Base-by-base conservation (phyloP, 2,113 vertebrate species). In the Cebidichthys violaceus region DNA sequence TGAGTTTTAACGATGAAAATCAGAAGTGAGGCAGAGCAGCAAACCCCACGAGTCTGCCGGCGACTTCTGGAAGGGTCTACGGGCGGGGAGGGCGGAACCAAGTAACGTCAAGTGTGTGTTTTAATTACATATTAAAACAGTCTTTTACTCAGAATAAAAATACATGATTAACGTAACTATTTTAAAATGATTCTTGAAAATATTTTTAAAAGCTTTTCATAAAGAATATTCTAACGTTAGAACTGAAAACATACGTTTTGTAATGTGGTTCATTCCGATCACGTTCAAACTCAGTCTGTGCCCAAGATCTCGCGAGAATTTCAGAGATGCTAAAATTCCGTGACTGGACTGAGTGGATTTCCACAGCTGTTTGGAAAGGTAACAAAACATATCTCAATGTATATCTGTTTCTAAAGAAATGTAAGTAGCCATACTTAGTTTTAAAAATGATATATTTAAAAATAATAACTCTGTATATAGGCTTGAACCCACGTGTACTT, bases 41-140 rank as follows among this genome's bases (percentile, higher is more conserved):
- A 50, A 89, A 89, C 87, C 82, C 79, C 91, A 86, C 88, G 35
- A 79, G 9, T 88, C 80, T 81, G 86, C 88, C 86, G 93, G 93
- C 88, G 73, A 82, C 86, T 95, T 96, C 95, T 95, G 89, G 95
- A 96, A 96, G 93, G 86, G 77, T 95, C 94, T 72, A 84, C 65
- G 84, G 93, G 89, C 50, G 90, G 89, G 70, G 77, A 80, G 89
- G 93, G 84, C 82, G 89, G 90, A 75, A 95, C 95, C 93, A 96
- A 92, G 70, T 90, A 2, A 6, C 1, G 0, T 67, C 8, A n/a
- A 37, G 6, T 17, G 17, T 10, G 10, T 41, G 2, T 45, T 9
- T 14, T 43, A 29, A 27, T 20, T 24, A 55, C 10, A 45, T 2
- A 18, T 1, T 41, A 27, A 4, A 45, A 55, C 17, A 22, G 0